Base-by-base conservation (phyloP, 1,140 invertebrate genomes). In the Ceratina japonica region DNA sequence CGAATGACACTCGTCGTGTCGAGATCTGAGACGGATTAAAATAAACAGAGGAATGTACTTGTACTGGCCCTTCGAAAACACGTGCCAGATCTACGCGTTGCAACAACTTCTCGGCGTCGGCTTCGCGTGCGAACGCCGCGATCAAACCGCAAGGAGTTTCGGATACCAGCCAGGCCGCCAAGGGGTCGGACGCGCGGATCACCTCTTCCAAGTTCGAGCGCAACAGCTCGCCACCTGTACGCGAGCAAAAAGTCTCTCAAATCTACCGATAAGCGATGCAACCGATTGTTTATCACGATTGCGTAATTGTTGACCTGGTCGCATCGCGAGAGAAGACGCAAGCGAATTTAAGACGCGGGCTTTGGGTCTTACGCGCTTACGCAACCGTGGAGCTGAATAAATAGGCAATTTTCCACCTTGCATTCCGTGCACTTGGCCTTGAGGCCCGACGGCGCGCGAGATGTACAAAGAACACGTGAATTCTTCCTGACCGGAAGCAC, bases 81-180 rank as follows among this genome's bases (percentile, higher is more conserved):
- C 87, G 87, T 0, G 89, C 89, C 13, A 93, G 78, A 77, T 92
- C 88, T 0, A 82, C 87, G 3, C 84, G 87, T 44, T 91, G 90
- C 1, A 93, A 73, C 0, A 92, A 64, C 62, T 91, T 91, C 4
- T 92, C 91, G 1, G 92, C 91, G 20, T 93, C 92, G 5, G 76
- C 64, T 85, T 93, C 92, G 7, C 85, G 78, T 0, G 82, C 79
- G 51, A 93, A 93, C 0, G 91, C 88, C 0, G 89, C 91, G 24
- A 93, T 91, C 1, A 93, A 66, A 0, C 92, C 92, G 77, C 92
- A 92, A 0, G 89, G 87, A 15, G 92, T 93, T 65, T 92, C 90
- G 7, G 89, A 89, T 3, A 93, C 89, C 20, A 87, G 88, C 91
- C 92, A 92, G 0, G 81, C 76, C 0, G 85, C 90, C 0, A 79